Evolutionary conservation across 2,888 invertebrate genomes (phyloP).

Genomic region (Axea sp.): DNA sequence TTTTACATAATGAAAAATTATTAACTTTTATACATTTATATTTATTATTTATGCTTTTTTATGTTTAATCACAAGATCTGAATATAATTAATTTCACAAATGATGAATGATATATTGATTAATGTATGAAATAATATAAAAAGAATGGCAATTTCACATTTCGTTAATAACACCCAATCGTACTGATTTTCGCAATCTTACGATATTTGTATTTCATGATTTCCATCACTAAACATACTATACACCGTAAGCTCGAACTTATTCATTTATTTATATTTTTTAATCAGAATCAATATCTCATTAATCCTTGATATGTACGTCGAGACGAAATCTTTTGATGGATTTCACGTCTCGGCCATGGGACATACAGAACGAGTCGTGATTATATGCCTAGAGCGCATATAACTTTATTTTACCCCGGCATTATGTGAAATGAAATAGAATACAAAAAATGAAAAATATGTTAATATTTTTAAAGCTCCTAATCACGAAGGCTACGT

Average conservation of each 20-base stretch:
- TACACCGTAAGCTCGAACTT: slow-evolving; percentile 73
- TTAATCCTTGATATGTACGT: slow-evolving; percentile 16
- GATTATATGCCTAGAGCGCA: slow-evolving; percentile 38
- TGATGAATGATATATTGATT: no score
- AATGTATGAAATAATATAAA: no score
- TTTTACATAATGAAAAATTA: no score
- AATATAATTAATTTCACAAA: no score
- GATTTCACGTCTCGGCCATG: slow-evolving; percentile 40
- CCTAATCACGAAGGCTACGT: no score
- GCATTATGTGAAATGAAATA: neutral
- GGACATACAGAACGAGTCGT: slow-evolving; percentile 54
- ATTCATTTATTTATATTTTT: slow-evolving; percentile 50
- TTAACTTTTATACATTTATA: no score
- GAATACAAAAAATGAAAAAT: neutral
- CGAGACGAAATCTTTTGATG: slow-evolving; percentile 20
- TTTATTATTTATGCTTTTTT: no score
- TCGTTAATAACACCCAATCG: slow-evolving; percentile 25
- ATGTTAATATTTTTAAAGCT: no score
- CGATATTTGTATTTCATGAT: slow-evolving; percentile 31
- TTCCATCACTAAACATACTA: slow-evolving; percentile 68
- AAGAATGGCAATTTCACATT: slow-evolving; percentile 12
- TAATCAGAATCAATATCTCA: slow-evolving; percentile 32
- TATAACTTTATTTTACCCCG: neutral
- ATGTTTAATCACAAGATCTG: no score
- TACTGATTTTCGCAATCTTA: slow-evolving; percentile 10